phyloP scores from a whole-genome alignment of 2,797 vertebrate species.

The Molothrus aeneus region DNA sequence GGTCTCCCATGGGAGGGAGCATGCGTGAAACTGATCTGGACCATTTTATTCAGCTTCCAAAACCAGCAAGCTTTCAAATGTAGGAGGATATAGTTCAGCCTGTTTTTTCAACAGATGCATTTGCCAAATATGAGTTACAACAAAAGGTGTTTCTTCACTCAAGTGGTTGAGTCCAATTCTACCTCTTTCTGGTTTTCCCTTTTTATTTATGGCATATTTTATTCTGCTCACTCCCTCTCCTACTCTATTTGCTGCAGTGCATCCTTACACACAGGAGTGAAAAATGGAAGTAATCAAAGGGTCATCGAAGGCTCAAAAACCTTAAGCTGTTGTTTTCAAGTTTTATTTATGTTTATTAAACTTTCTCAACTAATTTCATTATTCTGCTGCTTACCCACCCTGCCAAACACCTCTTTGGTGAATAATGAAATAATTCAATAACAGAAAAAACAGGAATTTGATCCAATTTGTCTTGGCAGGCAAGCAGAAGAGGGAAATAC shows the following conservation, averaged over 20 bases:
- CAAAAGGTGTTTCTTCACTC: not conserved
- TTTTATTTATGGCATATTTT: not conserved
- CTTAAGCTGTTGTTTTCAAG: conserved; percentile 27
- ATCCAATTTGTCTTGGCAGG: not conserved
- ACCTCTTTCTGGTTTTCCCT: not conserved
- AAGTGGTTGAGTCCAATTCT: not conserved
- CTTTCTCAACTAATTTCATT: conserved; percentile 17
- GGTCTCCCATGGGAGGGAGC: accelerated
- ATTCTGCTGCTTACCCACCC: not conserved
- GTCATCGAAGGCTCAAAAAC: conserved; percentile 13
- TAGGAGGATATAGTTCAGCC: not conserved
- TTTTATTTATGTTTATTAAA: conserved; percentile 60
- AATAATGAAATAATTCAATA: conserved; percentile 37
- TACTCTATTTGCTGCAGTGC: not conserved
- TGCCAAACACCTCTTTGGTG: not conserved
- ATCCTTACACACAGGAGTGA: not conserved
- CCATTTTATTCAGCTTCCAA: not conserved
- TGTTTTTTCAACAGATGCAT: not conserved
- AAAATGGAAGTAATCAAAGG: conserved; percentile 41
- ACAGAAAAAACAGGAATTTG: not conserved
- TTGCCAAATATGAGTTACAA: not conserved
- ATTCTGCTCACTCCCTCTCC: not conserved
- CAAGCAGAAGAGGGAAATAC: not conserved
- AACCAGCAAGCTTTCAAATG: not conserved
- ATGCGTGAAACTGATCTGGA: not conserved